A percentile compares a stretch with the other conserved stretches of the same genome.
Evolutionary conservation across 2,797 vertebrate species (phyloP).

Genomic region (Spizella passerina): DNA sequence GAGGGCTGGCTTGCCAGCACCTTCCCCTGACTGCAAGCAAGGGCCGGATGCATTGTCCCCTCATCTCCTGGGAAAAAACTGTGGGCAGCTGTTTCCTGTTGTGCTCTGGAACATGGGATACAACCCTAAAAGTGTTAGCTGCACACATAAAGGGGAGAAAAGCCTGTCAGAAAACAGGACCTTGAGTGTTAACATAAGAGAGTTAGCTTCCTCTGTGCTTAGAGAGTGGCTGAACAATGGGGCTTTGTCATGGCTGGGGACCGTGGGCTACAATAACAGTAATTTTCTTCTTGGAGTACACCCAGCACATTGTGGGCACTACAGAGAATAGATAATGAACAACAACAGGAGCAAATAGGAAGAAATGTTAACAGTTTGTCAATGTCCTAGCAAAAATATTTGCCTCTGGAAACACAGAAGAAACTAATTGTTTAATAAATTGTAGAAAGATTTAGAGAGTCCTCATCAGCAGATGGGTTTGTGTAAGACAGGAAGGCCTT

Average conservation of each 20-base stretch:
- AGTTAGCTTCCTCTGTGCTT: conserved; percentile 3
- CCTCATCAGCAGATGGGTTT: background rate
- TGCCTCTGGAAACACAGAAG: conserved; percentile 31
- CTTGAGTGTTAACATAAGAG: background rate
- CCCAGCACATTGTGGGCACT: conserved; percentile 32
- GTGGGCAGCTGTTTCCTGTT: background rate
- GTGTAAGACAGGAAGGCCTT: background rate
- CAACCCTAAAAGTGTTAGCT: background rate
- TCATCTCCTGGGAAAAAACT: background rate
- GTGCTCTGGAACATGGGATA: background rate
- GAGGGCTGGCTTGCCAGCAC: background rate
- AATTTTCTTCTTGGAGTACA: conserved; percentile 55
- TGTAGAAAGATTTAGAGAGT: background rate
- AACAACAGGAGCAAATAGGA: conserved; percentile 10
- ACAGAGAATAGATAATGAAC: conserved; percentile 41
- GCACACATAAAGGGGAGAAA: background rate
- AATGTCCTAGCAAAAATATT: conserved; percentile 36
- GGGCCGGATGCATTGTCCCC: background rate
- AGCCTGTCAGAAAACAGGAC: background rate
- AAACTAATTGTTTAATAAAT: conserved; percentile 19
- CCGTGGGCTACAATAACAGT: conserved; percentile 27
- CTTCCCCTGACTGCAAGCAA: background rate
- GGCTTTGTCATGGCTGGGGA: background rate
- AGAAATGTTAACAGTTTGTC: conserved; percentile 29
- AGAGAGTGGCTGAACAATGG: conserved; percentile 24